phyloP scores from a whole-genome alignment of 2,113 vertebrate genomes.

The Nesospiza acunhae region DNA sequence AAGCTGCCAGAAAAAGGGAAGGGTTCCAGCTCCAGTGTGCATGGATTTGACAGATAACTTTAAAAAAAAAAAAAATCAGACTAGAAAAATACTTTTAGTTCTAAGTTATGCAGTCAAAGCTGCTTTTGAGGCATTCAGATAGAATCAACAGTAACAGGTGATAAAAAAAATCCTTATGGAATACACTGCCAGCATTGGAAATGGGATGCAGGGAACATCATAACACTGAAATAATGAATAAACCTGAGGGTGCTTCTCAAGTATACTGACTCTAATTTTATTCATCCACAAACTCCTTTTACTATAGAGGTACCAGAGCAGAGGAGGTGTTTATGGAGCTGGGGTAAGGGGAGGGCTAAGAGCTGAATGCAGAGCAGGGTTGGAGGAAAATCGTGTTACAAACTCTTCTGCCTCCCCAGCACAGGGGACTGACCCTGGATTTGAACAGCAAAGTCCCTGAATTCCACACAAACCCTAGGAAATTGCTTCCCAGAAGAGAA shows the following conservation, averaged over 20 bases:
- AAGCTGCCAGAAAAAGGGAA: conserved; percentile 6
- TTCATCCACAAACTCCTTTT: neutral
- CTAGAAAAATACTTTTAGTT: conserved; percentile 65
- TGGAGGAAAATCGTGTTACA: neutral
- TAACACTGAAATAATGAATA: neutral
- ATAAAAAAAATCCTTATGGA: neutral
- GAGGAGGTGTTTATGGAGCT: neutral
- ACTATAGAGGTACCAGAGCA: rapidly evolving
- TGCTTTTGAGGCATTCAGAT: conserved; percentile 8
- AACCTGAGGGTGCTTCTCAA: neutral
- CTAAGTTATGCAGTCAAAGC: neutral
- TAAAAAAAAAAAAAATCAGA: neutral
- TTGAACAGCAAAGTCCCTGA: neutral
- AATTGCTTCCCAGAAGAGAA: neutral
- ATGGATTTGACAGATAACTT: neutral
- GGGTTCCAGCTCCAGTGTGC: neutral
- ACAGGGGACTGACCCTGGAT: rapidly evolving
- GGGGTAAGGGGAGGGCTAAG: neutral
- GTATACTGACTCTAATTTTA: neutral
- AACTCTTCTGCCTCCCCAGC: neutral
- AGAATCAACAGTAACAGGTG: conserved; percentile 13
- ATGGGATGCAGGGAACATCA: neutral
- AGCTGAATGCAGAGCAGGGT: neutral
- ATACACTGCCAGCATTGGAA: neutral
- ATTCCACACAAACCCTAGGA: neutral